A percentile compares a stretch with the other conserved stretches of the same genome.
phyloP scores from a whole-genome alignment of 2,797 vertebrate species.

The Atherinosoma microstoma region DNA sequence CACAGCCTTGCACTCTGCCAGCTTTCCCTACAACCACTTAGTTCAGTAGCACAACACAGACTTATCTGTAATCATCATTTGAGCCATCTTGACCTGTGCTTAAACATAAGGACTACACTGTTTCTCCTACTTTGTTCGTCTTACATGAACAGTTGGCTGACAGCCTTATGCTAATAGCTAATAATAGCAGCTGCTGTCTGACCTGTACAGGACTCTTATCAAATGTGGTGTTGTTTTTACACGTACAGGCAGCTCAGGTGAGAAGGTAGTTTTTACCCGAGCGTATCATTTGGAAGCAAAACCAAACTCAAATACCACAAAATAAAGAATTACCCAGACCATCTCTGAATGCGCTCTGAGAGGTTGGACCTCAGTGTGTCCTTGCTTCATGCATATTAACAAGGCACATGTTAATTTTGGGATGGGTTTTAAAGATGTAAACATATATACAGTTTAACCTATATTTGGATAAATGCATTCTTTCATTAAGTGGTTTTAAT shows the following conservation, averaged over 20 bases:
- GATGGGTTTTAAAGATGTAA: neutral
- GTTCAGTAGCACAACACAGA: neutral
- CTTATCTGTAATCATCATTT: neutral
- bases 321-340: neutral
- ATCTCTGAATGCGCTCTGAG: neutral
- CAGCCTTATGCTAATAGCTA: neutral
- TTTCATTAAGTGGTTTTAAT: neutral
- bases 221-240: neutral
- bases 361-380: neutral
- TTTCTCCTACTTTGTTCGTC: neutral
- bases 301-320: neutral
- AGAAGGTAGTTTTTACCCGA: too few species aligned
- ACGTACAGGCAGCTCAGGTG: neutral
- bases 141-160: neutral
- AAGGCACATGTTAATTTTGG: neutral
- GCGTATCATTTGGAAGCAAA: neutral
- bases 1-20: neutral
- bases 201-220: neutral
- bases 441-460: neutral
- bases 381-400: too few species aligned
- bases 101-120: neutral
- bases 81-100: neutral
- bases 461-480: neutral
- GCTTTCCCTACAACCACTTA: neutral
- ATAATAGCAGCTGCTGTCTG: neutral